Conservation (phyloP, 1,140 invertebrate genomes). For the Choristoneura fumiferana region DNA sequence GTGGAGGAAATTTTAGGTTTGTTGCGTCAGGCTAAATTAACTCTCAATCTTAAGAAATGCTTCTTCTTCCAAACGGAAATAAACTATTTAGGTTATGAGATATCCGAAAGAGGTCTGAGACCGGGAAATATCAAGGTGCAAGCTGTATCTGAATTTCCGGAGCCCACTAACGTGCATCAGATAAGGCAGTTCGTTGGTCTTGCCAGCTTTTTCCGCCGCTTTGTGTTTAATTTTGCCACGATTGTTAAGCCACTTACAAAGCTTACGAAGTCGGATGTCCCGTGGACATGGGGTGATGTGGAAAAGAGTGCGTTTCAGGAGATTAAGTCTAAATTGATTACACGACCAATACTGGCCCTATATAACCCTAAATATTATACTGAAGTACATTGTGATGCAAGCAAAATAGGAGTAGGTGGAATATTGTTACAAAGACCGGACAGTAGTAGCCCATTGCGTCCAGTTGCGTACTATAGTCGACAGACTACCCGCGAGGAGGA, state of each 20-base stretch:
- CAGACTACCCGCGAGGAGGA: slow-evolving; percentile 3
- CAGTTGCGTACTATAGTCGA: slow-evolving; percentile 10
- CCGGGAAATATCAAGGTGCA: slow-evolving; percentile 7
- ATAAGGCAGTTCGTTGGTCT: too few species aligned
- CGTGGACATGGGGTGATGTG: background rate
- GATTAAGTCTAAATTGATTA: slow-evolving; percentile 6
- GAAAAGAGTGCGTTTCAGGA: background rate
- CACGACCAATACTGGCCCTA: slow-evolving; percentile 27
- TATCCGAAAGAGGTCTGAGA: slow-evolving; percentile 8
- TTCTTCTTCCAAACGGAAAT: slow-evolving; percentile 12
- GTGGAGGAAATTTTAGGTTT: slow-evolving; percentile 6
- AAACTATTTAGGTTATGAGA: slow-evolving; percentile 20
- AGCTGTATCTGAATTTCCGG: slow-evolving; percentile 20
- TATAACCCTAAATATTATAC: slow-evolving; percentile 30
- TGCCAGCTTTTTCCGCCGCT: slow-evolving; percentile 41
- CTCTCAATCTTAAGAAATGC: slow-evolving; percentile 22
- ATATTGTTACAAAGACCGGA: slow-evolving; percentile 27
- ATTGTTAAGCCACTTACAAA: slow-evolving; percentile 37
- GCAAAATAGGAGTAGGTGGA: slow-evolving; percentile 34
- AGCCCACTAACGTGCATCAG: slow-evolving; percentile 20
- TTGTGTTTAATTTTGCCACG: slow-evolving; percentile 37
- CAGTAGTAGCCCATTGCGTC: background rate
- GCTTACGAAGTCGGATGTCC: slow-evolving; percentile 32
- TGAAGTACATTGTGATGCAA: slow-evolving; percentile 46
- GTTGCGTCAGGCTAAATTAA: background rate